A percentile compares a stretch with the other conserved stretches of the same genome.
phyloP scores from a whole-genome alignment of 2,113 vertebrate species.

The Antechinus flavipes region DNA sequence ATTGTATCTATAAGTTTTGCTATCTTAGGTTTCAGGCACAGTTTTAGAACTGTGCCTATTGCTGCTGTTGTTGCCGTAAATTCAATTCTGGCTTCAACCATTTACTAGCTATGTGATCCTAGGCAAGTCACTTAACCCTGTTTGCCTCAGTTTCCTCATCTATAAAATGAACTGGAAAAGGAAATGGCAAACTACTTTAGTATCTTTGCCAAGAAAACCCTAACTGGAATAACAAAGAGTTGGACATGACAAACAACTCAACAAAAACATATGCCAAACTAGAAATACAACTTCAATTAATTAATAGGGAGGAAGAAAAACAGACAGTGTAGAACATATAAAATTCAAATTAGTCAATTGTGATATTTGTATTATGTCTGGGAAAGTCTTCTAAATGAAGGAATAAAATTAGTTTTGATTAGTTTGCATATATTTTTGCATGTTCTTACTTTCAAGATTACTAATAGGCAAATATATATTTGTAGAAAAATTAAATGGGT shows the following conservation, averaged over 20 bases:
- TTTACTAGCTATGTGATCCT: background rate
- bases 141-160: background rate
- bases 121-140: background rate
- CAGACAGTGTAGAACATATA: background rate
- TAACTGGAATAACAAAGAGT: background rate
- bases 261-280: background rate
- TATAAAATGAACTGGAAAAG: background rate
- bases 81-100: background rate
- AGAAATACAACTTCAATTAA: slow-evolving; percentile 10
- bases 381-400: background rate
- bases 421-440: background rate
- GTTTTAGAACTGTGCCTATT: background rate
- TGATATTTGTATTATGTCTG: background rate
- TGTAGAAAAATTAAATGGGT: background rate
- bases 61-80: background rate
- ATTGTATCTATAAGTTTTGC: background rate
- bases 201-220: background rate
- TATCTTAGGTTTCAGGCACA: background rate
- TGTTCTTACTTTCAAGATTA: background rate
- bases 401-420: background rate
- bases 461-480: background rate
- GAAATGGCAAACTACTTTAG: background rate
- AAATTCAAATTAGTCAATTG: background rate
- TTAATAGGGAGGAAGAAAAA: slow-evolving; percentile 3
- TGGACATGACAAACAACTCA: background rate